These are phyloP conservation scores for Lithophane semibrunnea DNA, from an alignment of 2,888 invertebrate genomes.

Conservation along the genomic window DNA sequence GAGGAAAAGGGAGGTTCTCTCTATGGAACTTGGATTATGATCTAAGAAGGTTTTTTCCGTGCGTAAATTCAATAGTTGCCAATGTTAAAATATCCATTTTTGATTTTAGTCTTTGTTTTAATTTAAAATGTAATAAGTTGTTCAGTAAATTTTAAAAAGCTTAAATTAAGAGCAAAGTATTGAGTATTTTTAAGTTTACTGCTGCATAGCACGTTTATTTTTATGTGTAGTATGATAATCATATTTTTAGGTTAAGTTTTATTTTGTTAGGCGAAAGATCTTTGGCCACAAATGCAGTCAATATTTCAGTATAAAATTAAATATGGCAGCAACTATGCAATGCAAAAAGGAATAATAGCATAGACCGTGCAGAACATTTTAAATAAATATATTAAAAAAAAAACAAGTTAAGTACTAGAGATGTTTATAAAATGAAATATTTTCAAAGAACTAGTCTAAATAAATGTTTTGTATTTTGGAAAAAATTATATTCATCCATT, in stretches of 20 bases:
- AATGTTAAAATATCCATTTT: constrained; percentile 5
- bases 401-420: not conserved
- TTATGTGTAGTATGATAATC: not conserved
- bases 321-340: constrained; percentile 24
- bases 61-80: constrained; percentile 18
- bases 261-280: not conserved
- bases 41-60: not conserved
- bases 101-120: constrained; percentile 33
- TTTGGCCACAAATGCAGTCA: constrained; percentile 10
- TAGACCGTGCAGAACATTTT: not conserved
- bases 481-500: not conserved
- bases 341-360: constrained; percentile 3
- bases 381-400: not conserved
- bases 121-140: constrained; percentile 6
- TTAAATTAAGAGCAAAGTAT: constrained; percentile 17
- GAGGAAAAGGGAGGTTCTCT: not conserved
- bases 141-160: constrained; percentile 5
- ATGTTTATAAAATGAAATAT: constrained; percentile 11
- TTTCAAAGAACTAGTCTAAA: not conserved
- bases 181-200: constrained; percentile 19
- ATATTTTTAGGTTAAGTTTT: constrained; percentile 4
- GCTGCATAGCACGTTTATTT: constrained; percentile 1
- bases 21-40: constrained; percentile 1
- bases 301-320: constrained; percentile 20
- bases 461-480: not conserved